Percentiles rank a stretch among this genome's conserved stretches.
Conservation (phyloP, 2,797 vertebrate genomes). For the Limosa lapponica region DNA sequence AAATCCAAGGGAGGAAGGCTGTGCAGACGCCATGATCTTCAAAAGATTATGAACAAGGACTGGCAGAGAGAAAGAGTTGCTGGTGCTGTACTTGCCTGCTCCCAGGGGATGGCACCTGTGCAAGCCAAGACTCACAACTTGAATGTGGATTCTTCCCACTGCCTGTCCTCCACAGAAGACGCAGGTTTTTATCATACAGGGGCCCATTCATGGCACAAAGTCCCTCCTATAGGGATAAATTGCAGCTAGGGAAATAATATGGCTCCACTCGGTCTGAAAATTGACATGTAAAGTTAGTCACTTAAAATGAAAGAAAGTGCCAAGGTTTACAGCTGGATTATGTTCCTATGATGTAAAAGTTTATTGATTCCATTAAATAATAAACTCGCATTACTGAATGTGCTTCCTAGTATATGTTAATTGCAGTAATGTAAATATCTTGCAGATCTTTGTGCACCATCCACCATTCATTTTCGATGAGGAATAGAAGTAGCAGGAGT, state of each 20-base stretch:
- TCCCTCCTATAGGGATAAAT: not conserved
- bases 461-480: not conserved
- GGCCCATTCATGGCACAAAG: not conserved
- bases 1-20: not conserved
- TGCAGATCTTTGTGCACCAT: not conserved
- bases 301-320: not conserved
- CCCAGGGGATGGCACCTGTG: not conserved
- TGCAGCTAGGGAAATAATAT: not conserved
- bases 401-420: conserved; percentile 17
- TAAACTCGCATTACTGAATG: not conserved
- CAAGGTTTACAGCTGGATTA: conserved; percentile 10
- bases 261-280: not conserved
- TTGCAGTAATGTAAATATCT: conserved; percentile 41
- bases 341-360: conserved; percentile 15
- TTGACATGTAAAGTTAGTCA: not conserved
- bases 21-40: not conserved
- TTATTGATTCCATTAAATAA: conserved; percentile 17
- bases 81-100: not conserved
- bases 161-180: not conserved
- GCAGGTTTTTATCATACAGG: not conserved
- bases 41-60: not conserved
- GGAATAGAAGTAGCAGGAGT: not conserved
- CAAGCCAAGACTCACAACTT: not conserved
- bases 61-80: too few relatives aligned
- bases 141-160: not conserved